Evolutionary conservation across 2,888 invertebrate species (phyloP).

Genomic region (Caenorhabditis doughertyi): DNA sequence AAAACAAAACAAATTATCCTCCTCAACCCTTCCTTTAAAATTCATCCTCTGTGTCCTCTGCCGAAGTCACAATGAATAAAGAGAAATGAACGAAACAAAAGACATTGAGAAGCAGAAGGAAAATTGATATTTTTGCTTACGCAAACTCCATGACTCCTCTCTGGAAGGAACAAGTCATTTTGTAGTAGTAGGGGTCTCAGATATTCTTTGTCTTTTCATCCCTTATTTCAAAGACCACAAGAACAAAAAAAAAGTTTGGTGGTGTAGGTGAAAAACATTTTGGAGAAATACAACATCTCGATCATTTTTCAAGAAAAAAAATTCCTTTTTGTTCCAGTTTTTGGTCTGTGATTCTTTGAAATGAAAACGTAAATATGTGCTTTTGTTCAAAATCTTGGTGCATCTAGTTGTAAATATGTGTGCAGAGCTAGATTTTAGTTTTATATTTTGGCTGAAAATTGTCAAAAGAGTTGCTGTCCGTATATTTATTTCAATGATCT

Average conservation of each 20-base stretch:
- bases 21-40: neutral
- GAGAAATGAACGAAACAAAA: constrained; percentile 6
- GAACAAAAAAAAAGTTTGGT: neutral
- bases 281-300: no score
- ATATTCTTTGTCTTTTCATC: constrained; percentile 36
- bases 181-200: neutral
- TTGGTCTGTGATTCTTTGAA: no score
- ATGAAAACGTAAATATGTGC: no score
- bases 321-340: no score
- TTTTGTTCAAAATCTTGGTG: no score
- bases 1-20: no score
- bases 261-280: neutral
- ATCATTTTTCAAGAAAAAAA: neutral
- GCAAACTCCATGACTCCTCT: neutral
- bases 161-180: neutral
- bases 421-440: no score
- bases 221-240: constrained; percentile 25
- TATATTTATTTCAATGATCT: no score
- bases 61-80: constrained; percentile 3
- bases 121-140: constrained; percentile 57
- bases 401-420: no score
- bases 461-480: no score
- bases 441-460: no score
- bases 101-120: constrained; percentile 2
- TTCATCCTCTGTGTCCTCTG: neutral